Evolutionary conservation across 2,113 vertebrate genomes (phyloP).

Genomic region (Nycticorax nycticorax): DNA sequence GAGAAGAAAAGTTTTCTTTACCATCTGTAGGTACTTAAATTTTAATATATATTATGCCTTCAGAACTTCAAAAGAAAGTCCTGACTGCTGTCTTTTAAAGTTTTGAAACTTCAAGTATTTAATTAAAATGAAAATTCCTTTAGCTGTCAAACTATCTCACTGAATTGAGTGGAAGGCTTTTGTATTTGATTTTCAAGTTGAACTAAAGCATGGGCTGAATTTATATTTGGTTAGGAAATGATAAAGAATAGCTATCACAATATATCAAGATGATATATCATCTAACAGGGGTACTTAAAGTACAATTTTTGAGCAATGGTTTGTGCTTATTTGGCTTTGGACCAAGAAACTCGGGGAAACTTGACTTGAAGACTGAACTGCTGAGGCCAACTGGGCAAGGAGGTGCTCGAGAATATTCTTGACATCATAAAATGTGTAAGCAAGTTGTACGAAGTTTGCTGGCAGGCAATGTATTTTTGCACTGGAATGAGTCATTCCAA

Average conservation of each 20-base stretch:
- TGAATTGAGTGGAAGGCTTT: not conserved
- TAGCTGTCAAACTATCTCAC: not conserved
- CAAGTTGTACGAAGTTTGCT: not conserved
- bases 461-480: not conserved
- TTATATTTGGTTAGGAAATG: not conserved
- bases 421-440: not conserved
- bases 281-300: not conserved
- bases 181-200: not conserved
- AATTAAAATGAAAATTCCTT: not conserved
- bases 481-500: not conserved
- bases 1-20: not conserved
- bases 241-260: not conserved
- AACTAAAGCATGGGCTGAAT: not conserved
- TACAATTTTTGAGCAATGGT: not conserved
- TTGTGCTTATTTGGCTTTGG: not conserved
- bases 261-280: not conserved
- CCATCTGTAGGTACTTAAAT: not conserved
- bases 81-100: not conserved
- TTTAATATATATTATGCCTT: not conserved
- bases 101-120: not conserved
- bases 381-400: not conserved
- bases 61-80: not conserved
- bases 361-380: not conserved
- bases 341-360: not conserved
- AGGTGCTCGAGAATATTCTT: not conserved